Percentiles rank a stretch among this genome's conserved stretches.
Evolutionary conservation across 2,797 vertebrate species (phyloP).

Genomic region (Acropternis orthonyx): DNA sequence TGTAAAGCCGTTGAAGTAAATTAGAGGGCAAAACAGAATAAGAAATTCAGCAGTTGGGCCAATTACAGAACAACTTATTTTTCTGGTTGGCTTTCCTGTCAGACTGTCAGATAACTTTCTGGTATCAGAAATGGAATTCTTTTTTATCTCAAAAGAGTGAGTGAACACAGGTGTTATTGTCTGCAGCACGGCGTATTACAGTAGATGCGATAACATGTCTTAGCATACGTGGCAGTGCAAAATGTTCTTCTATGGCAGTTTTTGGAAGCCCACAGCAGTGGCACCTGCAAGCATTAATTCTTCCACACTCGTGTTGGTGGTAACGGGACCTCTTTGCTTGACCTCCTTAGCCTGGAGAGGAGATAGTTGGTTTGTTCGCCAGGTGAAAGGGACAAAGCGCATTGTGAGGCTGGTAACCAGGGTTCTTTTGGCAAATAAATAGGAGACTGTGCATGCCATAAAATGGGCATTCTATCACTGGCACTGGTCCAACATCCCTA

Average conservation of each 20-base stretch:
- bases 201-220: not conserved
- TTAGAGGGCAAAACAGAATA: constrained; percentile 32
- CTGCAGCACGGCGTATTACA: not conserved
- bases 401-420: not conserved
- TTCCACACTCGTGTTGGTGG: not conserved
- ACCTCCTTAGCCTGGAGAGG: not conserved
- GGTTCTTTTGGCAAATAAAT: not conserved
- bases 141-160: not conserved
- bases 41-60: not conserved
- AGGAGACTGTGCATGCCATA: not conserved
- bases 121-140: not conserved
- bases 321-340: not conserved
- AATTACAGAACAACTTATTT: constrained; percentile 12
- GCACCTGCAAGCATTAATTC: not conserved
- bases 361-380: not conserved
- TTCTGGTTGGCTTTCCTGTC: constrained; percentile 2
- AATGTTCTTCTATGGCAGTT: not conserved
- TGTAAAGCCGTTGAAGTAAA: constrained; percentile 20
- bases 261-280: not conserved
- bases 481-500: not conserved
- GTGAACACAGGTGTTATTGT: not conserved
- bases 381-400: not conserved
- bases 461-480: constrained; percentile 22
- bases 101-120: constrained; percentile 25
- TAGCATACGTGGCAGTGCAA: not conserved